Percentiles rank a stretch among this genome's conserved stretches.
These are phyloP conservation scores for Lichenostomus cassidix DNA, from an alignment of 2,113 vertebrate species.

Conservation along the genomic window DNA sequence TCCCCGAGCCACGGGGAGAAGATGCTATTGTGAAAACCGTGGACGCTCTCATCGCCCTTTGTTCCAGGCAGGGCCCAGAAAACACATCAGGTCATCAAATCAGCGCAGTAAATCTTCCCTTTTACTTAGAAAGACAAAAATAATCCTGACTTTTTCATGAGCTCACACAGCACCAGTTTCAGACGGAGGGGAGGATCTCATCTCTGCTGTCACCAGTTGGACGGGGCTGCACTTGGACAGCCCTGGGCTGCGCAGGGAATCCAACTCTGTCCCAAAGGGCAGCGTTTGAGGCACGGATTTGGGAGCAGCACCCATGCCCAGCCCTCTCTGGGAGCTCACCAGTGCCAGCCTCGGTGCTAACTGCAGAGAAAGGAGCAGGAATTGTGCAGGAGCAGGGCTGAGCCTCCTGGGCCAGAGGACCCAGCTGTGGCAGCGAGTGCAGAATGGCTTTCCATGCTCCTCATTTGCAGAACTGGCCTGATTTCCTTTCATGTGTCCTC, in stretches of 20 bases:
- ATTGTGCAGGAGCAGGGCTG: background rate
- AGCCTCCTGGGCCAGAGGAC: background rate
- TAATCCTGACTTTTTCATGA: constrained; percentile 55
- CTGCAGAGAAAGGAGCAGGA: background rate
- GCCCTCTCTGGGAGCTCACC: background rate
- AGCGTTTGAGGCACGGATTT: background rate
- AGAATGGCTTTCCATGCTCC: constrained; percentile 31
- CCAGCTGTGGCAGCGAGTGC: background rate
- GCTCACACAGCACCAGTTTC: constrained; percentile 37
- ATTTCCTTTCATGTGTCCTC: constrained; percentile 56
- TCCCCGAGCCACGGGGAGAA: background rate
- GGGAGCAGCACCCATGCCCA: background rate
- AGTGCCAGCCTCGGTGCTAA: background rate
- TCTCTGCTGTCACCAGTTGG: constrained; percentile 60
- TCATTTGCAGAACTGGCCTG: constrained; percentile 16
- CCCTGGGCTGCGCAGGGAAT: background rate
- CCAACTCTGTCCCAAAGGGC: background rate
- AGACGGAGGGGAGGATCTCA: constrained; percentile 50
- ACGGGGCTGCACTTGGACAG: background rate
- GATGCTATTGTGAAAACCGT: background rate
- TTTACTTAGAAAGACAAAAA: constrained; percentile 70
- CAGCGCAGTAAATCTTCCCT: constrained; percentile 62
- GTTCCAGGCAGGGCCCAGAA: constrained; percentile 47
- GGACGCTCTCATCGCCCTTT: constrained; percentile 34
- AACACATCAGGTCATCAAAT: constrained; percentile 60